A percentile compares a stretch with the other conserved stretches of the same genome.
These are phyloP conservation scores for Caenorhabditis plicata DNA, from an alignment of 2,888 invertebrate genomes.

Conservation along the genomic window DNA sequence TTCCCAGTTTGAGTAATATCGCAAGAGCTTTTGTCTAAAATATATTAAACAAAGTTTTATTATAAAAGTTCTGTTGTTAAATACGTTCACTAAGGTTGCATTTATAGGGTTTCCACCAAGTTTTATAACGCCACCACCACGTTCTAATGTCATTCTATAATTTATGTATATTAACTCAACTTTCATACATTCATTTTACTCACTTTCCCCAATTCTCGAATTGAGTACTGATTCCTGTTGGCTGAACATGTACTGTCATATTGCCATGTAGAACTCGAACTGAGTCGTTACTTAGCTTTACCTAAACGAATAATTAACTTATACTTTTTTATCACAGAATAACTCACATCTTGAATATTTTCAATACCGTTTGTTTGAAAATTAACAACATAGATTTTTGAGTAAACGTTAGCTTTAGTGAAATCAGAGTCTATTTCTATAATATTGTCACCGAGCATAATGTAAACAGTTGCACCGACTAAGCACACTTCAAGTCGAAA, in stretches of 20 bases:
- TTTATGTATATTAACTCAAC: too few relatives aligned
- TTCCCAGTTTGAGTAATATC: constrained; percentile 13
- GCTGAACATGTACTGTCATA: constrained; percentile 18
- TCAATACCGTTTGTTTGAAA: constrained; percentile 7
- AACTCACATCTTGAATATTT: constrained; percentile 14
- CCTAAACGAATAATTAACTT: constrained; percentile 4
- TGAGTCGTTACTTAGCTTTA: constrained; percentile 13
- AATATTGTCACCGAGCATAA: constrained; percentile 25
- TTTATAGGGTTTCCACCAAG: constrained; percentile 18
- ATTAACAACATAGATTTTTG: constrained; percentile 16
- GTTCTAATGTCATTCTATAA: constrained; percentile 29
- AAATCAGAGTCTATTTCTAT: constrained; percentile 26
- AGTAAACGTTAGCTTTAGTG: constrained; percentile 18
- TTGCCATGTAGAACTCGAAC: constrained; percentile 15
- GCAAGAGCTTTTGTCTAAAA: too few relatives aligned
- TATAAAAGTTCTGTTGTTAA: too few relatives aligned
- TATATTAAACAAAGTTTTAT: too few relatives aligned
- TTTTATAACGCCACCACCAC: constrained; percentile 28
- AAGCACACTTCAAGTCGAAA: constrained; percentile 21
- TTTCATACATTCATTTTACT: too few relatives aligned
- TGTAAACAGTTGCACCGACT: constrained; percentile 27
- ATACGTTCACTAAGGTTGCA: constrained; percentile 24
- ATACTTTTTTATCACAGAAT: not conserved
- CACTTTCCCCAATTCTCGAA: constrained; percentile 13
- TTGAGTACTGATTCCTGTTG: constrained; percentile 12